Evolutionary conservation across 2,888 invertebrate species (phyloP).

Genomic region (Aleiodes alternator): DNA sequence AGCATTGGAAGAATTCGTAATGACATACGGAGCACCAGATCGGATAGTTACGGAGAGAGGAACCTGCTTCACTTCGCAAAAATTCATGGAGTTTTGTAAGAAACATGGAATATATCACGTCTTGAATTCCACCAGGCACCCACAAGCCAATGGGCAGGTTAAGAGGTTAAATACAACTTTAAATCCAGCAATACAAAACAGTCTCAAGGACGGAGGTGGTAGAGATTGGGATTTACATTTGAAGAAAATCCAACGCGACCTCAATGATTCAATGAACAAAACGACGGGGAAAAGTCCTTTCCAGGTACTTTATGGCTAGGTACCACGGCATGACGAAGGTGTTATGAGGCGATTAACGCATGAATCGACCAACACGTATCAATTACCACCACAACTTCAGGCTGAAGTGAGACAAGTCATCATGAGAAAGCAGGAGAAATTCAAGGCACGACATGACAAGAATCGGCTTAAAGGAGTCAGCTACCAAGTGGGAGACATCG

Average conservation of each 20-base stretch:
- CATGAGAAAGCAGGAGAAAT: background rate
- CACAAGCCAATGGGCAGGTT: conserved; percentile 62
- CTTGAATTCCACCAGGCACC: conserved; percentile 53
- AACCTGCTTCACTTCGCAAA: no score
- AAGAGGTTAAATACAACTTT: conserved; percentile 60
- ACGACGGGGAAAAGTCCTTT: no score
- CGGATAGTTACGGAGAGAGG: no score
- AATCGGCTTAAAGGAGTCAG: background rate
- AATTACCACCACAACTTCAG: background rate
- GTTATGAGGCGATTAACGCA: no score
- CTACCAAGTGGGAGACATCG: background rate
- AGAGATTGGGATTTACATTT: conserved; percentile 55
- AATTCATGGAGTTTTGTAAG: no score
- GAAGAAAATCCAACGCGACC: background rate
- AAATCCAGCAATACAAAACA: conserved; percentile 52
- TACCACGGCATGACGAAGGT: no score
- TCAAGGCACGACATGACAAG: background rate
- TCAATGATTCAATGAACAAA: no score
- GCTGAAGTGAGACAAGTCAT: background rate
- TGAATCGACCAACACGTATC: no score
- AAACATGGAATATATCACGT: no score
- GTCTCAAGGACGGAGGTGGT: conserved; percentile 49
- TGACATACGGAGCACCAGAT: no score
- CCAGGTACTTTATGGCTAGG: no score
- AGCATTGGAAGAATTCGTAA: no score